Evolutionary conservation across 2,113 vertebrate genomes (phyloP).

Genomic region (crab-eating macaque (Macaca fascicularis)): T2T-MFA8v1.1 NC_088381.1:127184001-127184500

Average conservation of each 20-base stretch:
- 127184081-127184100: conserved; percentile 62
- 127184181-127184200: background rate
- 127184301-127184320: background rate
- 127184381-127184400: background rate
- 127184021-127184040: conserved; percentile 15
- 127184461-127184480: background rate
- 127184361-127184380: background rate
- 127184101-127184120: conserved; percentile 36
- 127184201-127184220: conserved; percentile 12
- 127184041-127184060: conserved; percentile 46
- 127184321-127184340: background rate
- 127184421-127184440: background rate
- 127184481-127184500: background rate
- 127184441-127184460: background rate
- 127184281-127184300: background rate
- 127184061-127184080: conserved; percentile 41
- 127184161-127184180: conserved; percentile 29
- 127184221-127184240: background rate
- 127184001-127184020: conserved; percentile 48
- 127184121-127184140: conserved; percentile 37
- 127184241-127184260: conserved; percentile 34
- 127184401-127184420: background rate
- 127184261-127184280: conserved; percentile 15
- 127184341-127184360: background rate
- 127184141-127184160: conserved; percentile 19